Base-by-base conservation (phyloP, 1,140 invertebrate species). In the Cataglyphis hispanica region DNA sequence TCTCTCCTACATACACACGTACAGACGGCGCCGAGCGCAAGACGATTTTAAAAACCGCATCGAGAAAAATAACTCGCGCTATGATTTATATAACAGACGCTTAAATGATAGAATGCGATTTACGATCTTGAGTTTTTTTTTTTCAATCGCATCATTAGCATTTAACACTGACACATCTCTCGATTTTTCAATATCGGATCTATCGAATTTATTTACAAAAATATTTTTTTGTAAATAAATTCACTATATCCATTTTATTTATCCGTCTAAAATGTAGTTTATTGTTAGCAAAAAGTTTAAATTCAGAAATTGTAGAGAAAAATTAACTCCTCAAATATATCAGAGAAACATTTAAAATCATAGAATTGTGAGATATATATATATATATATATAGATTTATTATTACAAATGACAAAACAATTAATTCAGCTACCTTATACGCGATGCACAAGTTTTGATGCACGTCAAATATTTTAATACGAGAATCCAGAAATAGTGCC, bases 1-100 rank as follows among this genome's bases (percentile, higher is more conserved):
- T 22, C 27, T 11, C 5, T n/a, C n/a, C n/a, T n/a, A n/a, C n/a
- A n/a, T n/a, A 19, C 46, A 6, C 16, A 19, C 4, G 13, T 3
- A 19, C 0, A 50, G 43, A 16, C 25, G 25, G n/a, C 53, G 13
- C 40, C 37, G 7, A 5, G 2, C 78, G 50, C 6, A 2, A 5
- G 16, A 1, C 4, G 25, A 83, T 74, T 83, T 83, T 74, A 61
- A 83, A 83, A 37, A 27, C 67, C 25, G 67, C 37, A 19, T 19
- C 10, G 67, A 72, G 72, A 74, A 63, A 83, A 83, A 74, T 72
- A 83, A 61, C 27, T 61, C 37, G 53, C 67, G 67, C 56, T 43
- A 3, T 19, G 67, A 83, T 83, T 83, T 83, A 83, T 74, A 13
- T 83, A 83, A 83, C 78, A 10, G 43, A 3, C 8, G 37, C 34